These are phyloP conservation scores for Neolamprologus falcicula DNA, from an alignment of 2,113 vertebrate species.

Conservation along the genomic window DNA sequence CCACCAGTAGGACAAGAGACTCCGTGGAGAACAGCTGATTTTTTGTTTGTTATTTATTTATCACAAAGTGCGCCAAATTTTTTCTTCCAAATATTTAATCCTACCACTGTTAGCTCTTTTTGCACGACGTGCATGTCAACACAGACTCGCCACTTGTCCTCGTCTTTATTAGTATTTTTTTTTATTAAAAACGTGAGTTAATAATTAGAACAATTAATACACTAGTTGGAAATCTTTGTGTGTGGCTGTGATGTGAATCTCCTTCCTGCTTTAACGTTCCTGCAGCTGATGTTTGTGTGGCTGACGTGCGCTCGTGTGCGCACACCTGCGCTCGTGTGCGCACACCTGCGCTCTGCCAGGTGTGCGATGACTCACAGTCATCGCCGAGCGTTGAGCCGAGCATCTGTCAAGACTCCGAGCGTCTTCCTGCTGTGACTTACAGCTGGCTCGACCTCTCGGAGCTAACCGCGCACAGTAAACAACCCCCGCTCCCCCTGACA, in stretches of 20 bases:
- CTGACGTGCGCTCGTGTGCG: background rate
- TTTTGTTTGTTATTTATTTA: rapidly evolving
- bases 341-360: background rate
- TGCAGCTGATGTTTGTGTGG: background rate
- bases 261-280: background rate
- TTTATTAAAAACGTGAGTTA: background rate
- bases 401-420: background rate
- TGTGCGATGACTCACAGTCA: background rate
- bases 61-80: rapidly evolving
- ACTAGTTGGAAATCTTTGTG: background rate
- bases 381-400: background rate
- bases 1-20: background rate
- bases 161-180: rapidly evolving
- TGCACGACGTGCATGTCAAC: rapidly evolving
- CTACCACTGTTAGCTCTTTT: background rate
- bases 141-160: background rate
- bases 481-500: background rate
- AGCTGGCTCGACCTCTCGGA: constrained; percentile 19
- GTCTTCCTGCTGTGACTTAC: constrained; percentile 32
- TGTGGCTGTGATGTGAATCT: background rate
- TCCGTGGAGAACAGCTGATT: rapidly evolving
- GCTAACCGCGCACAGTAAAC: constrained; percentile 16
- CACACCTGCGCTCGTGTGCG: background rate
- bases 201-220: background rate
- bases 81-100: background rate